Base-by-base conservation (phyloP, 2,888 invertebrate genomes). In the Craniophora ligustri region DNA sequence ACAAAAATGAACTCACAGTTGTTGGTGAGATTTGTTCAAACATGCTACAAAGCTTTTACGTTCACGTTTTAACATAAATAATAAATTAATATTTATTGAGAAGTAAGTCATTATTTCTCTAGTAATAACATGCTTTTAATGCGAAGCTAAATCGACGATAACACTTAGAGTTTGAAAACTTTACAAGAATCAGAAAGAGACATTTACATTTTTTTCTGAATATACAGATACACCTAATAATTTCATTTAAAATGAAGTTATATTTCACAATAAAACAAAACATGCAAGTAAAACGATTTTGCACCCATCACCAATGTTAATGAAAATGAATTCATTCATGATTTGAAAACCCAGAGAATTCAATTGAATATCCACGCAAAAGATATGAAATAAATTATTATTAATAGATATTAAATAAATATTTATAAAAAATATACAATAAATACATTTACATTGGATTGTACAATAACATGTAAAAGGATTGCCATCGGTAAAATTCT, bases 1-100 rank as follows among this genome's bases (percentile, higher is more conserved):
- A 48, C 35, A 38, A 32, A 38, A 5, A 13, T 34, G n/a, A 41
- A 32, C 60, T 67, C 70, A 69, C 70, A 31, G 35, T 59, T 54
- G 53, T 47, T 32, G 34, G 69, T 76, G 64, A 74, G 76, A 57
- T 69, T 69, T 11, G 36, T 54, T 31, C 7, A 51, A 44, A 34
- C 70, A 72, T 69, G 73, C 70, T 50, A 51, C 36, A 45, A 64
- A 56, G 21, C 45, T 34, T 23, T 40, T 28, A 14, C 19, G 14
- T 30, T 35, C 1, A 38, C 13, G 28, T 19, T 21, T 26, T 8
- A 42, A 39, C 32, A 55, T 5, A 15, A 23, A 11, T 32, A 34
- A 30, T 45, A 8, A 47, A n/a, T 34, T 3, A 35, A 28, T 44
- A 10, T 30, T 13, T 28, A 21, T 26, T 11, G 46, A 31, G 19